Percentiles rank a stretch among this genome's conserved stretches.
Conservation (phyloP, 2,888 invertebrate genomes). For the Drosophila limbata region DNA sequence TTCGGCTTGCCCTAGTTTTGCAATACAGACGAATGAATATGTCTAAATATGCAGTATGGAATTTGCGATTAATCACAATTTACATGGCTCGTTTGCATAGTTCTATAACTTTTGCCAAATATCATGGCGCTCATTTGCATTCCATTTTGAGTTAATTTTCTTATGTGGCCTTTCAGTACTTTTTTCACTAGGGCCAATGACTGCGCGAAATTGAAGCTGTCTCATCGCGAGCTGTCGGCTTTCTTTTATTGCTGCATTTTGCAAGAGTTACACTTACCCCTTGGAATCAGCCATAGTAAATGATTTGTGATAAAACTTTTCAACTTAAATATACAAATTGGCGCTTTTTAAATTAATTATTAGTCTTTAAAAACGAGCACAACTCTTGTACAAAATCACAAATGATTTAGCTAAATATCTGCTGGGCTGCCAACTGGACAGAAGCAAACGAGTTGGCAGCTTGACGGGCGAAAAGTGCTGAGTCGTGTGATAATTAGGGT, state of each 20-base stretch:
- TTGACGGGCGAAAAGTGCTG: slow-evolving; percentile 57
- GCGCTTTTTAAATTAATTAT: slow-evolving; percentile 33
- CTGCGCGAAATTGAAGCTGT: slow-evolving; percentile 81
- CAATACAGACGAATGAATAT: slow-evolving; percentile 10
- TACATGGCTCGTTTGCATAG: not conserved
- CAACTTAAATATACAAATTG: slow-evolving; percentile 67
- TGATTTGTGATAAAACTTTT: slow-evolving; percentile 61
- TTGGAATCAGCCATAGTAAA: slow-evolving; percentile 84
- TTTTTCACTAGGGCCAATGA: slow-evolving; percentile 70
- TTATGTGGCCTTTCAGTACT: slow-evolving; percentile 67
- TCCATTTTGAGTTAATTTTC: slow-evolving; percentile 41
- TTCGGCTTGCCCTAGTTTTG: slow-evolving; percentile 62
- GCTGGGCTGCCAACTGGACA: slow-evolving; percentile 51
- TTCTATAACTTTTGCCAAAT: not conserved
- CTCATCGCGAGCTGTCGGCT: slow-evolving; percentile 72
- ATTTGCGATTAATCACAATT: not conserved
- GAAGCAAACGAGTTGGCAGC: slow-evolving; percentile 44
- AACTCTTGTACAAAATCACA: slow-evolving; percentile 62
- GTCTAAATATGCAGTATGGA: not conserved
- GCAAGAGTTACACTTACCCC: slow-evolving; percentile 79
- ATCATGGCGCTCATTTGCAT: slow-evolving; percentile 1
- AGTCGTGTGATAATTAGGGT: slow-evolving; percentile 61
- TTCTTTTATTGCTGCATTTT: slow-evolving; percentile 39
- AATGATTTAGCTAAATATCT: slow-evolving; percentile 59
- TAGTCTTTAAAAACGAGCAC: slow-evolving; percentile 49